phyloP scores from a whole-genome alignment of 2,888 invertebrate genomes.

The Xanthostigma xanthostigma region DNA sequence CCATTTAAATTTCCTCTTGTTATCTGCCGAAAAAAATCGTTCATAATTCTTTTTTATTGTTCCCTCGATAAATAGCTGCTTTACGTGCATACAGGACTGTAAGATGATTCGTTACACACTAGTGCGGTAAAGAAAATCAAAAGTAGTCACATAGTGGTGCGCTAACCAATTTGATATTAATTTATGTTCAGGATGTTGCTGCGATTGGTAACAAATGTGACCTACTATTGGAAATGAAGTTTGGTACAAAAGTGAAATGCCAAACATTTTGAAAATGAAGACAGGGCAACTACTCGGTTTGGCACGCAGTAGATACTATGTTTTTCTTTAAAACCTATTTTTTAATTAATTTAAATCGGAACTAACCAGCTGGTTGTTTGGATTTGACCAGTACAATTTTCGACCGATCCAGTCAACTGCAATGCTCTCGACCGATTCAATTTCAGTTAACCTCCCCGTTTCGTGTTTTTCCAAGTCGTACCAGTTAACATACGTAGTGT shows the following conservation, averaged over 20 bases:
- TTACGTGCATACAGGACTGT: no score
- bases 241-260: no score
- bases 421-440: conserved; percentile 61
- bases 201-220: not conserved
- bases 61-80: no score
- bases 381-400: conserved; percentile 82
- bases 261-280: not conserved
- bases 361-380: conserved; percentile 66
- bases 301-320: not conserved
- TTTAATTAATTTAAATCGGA: not conserved
- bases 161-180: not conserved
- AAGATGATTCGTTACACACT: no score
- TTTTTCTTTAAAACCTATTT: not conserved
- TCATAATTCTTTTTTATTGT: no score
- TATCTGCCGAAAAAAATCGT: conserved; percentile 32
- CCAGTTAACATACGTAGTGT: conserved; percentile 53
- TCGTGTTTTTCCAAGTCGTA: conserved; percentile 50
- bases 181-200: not conserved
- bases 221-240: no score
- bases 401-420: conserved; percentile 85
- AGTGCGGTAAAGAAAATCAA: no score
- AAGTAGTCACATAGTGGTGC: no score
- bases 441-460: conserved; percentile 40
- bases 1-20: conserved; percentile 59
- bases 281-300: not conserved